Percentiles rank a stretch among this genome's conserved stretches.
phyloP scores from a whole-genome alignment of 2,113 vertebrate genomes.

The Natator depressus region DNA sequence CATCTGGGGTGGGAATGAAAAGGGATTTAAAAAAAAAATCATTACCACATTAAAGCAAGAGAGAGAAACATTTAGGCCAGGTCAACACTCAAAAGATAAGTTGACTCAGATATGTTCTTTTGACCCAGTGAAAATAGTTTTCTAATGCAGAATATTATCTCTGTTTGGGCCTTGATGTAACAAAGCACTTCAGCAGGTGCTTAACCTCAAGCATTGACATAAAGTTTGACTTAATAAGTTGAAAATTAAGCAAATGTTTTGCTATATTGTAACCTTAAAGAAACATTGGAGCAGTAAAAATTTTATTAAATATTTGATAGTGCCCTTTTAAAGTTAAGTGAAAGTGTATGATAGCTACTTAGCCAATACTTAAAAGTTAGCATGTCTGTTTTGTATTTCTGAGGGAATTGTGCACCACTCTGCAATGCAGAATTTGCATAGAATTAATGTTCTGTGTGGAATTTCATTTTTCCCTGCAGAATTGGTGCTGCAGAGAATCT shows the following conservation, averaged over 20 bases:
- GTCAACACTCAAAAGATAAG: too few species aligned
- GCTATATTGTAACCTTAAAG: neutral
- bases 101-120: neutral
- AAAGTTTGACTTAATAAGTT: neutral
- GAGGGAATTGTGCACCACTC: too few species aligned
- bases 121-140: neutral
- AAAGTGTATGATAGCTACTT: neutral
- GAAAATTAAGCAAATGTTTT: neutral
- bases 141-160: neutral
- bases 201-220: constrained; percentile 7
- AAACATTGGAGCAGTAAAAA: neutral
- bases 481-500: too few species aligned
- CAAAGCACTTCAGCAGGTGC: neutral
- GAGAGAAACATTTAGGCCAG: neutral
- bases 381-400: neutral
- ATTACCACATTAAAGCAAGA: neutral
- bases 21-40: neutral
- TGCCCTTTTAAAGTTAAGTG: neutral
- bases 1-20: neutral
- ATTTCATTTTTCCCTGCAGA: too few species aligned
- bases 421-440: too few species aligned
- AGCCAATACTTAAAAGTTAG: neutral
- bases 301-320: neutral
- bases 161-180: neutral
- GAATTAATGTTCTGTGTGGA: too few species aligned